phyloP scores from a whole-genome alignment of 2,888 invertebrate species.

The Dromius quadrimaculatus region DNA sequence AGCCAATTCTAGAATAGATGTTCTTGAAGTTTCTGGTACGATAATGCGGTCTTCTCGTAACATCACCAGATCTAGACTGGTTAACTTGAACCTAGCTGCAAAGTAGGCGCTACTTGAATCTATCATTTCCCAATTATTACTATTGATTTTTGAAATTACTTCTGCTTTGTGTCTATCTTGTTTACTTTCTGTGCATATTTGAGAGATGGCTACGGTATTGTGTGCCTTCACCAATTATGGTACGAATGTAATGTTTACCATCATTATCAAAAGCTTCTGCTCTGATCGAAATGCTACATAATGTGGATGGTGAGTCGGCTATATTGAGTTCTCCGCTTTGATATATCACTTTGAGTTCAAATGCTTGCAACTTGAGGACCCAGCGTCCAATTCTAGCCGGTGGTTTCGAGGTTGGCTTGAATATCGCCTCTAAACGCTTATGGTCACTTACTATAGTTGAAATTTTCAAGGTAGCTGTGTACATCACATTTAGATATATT shows the following conservation, averaged over 20 bases:
- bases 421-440: slow-evolving; percentile 62
- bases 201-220: slow-evolving; percentile 5
- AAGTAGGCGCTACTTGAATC: slow-evolving; percentile 53
- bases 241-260: too few relatives aligned
- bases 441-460: slow-evolving; percentile 60
- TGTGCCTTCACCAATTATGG: background rate
- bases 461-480: too few relatives aligned
- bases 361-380: slow-evolving; percentile 57
- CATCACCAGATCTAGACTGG: slow-evolving; percentile 54
- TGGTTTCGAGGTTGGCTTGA: slow-evolving; percentile 57
- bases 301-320: slow-evolving; percentile 57
- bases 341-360: slow-evolving; percentile 55
- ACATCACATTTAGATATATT: too few relatives aligned
- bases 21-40: slow-evolving; percentile 52
- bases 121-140: slow-evolving; percentile 53
- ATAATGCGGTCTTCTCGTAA: slow-evolving; percentile 54
- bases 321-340: slow-evolving; percentile 56
- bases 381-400: slow-evolving; percentile 56
- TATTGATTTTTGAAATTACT: slow-evolving; percentile 35
- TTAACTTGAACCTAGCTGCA: slow-evolving; percentile 54
- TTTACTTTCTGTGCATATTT: slow-evolving; percentile 23
- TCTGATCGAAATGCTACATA: slow-evolving; percentile 43
- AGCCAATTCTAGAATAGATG: slow-evolving; percentile 51
- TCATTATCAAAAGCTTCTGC: slow-evolving; percentile 52
- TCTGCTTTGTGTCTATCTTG: slow-evolving; percentile 44